Base-by-base conservation (phyloP, 2,797 vertebrate genomes). In the Enteromius fasciolatus region DNA sequence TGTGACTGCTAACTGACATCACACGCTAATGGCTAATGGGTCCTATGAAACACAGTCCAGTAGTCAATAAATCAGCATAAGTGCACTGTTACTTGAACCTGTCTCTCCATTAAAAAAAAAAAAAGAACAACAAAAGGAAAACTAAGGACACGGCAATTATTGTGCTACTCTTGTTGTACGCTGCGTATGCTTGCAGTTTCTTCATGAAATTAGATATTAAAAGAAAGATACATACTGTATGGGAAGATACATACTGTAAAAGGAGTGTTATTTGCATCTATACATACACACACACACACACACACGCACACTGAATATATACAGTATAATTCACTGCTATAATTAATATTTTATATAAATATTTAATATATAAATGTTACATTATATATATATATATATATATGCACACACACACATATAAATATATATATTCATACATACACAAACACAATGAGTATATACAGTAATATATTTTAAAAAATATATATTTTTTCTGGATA, bases 11-110 rank as follows among this genome's bases (percentile, higher is more conserved):
- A 61, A 69, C 81, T 86, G 81, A 83, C 77, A 77, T 83, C 81
- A 83, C 81, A 83, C 33, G 69, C 85, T 88, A 86, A 86, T 88
- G 81, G 85, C 83, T 88, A 86, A 88, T 84, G 83, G 81, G 80
- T 83, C 61, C 66, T 73, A 73, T 84, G 87, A 85, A 86, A 86
- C 83, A 82, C 36, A 6, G 81, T 74, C 81, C 57, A 39, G 77
- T 74, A 82, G 83, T 88, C 87, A 86, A 88, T 88, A 88, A 31
- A 81, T 83, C 82, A 84, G 54, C 46, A 31, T 44, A 64, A 82
- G 75, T 76, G 78, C 50, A 39, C 68, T 86, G 87, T 86, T 83
- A 88, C 83, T 52, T 77, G 81, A 86, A 67, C 75, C 76, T 76
- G 69, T 83, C 46, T 75, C 61, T 73, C 44, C 67, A 84, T 78